Conservation (phyloP, 2,113 vertebrate genomes). For the Cromileptes altivelis region DNA sequence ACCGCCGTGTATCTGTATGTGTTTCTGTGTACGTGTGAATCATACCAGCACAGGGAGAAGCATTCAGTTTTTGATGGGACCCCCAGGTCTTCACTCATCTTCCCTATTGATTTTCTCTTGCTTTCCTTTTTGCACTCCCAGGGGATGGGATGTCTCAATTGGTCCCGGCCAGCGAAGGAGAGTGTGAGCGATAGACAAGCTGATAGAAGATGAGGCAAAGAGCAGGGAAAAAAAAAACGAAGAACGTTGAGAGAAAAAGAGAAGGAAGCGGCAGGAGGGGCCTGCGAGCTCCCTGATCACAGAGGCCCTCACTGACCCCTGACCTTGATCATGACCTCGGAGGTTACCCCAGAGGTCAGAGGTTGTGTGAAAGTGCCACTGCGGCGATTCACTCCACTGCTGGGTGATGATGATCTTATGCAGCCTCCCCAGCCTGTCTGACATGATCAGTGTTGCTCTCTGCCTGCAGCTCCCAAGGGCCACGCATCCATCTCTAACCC, state of each 20-base stretch:
- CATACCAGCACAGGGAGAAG: slow-evolving; percentile 67
- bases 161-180: slow-evolving; percentile 66
- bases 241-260: slow-evolving; percentile 7
- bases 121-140: slow-evolving; percentile 75
- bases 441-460: slow-evolving; percentile 78
- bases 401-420: slow-evolving; percentile 81
- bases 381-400: slow-evolving; percentile 80
- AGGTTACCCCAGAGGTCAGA: slow-evolving; percentile 77
- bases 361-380: slow-evolving; percentile 85
- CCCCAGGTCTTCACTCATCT: slow-evolving; percentile 81
- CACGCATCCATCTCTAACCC: slow-evolving; percentile 75
- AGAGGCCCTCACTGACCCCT: slow-evolving; percentile 79
- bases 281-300: slow-evolving; percentile 54
- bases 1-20: slow-evolving; percentile 42
- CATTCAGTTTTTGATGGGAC: slow-evolving; percentile 75
- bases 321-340: slow-evolving; percentile 83
- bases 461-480: slow-evolving; percentile 76
- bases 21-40: slow-evolving; percentile 61
- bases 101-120: slow-evolving; percentile 82
- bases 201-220: slow-evolving; percentile 58
- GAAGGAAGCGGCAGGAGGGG: slow-evolving; percentile 47
- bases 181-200: slow-evolving; percentile 70
- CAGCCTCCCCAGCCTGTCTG: slow-evolving; percentile 81
- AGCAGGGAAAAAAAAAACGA: not conserved
- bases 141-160: slow-evolving; percentile 81